Base-by-base conservation (phyloP, 2,797 vertebrate genomes). In the Falco concolor region DNA sequence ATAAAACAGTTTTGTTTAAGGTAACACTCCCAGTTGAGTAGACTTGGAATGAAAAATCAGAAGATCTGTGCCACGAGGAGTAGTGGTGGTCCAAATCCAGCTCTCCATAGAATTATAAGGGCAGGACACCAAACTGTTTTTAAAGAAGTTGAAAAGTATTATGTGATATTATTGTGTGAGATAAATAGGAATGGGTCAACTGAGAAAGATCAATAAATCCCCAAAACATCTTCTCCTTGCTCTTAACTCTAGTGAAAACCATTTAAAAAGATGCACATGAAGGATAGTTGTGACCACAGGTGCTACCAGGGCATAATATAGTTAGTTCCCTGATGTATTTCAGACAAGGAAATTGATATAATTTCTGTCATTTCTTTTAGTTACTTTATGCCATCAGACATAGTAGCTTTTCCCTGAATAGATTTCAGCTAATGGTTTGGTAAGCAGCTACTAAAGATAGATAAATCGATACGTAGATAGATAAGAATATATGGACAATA, bases 391-490 rank as follows among this genome's bases (percentile, higher is more conserved):
- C 32, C 49, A 74, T 34, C 12, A 74, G 44, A 32, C 13, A 10
- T 22, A 3, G 2, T 22, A 32, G 5, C 13, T 90, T 73, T 83
- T 23, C 15, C 19, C 40, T 50, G 13, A 90, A 47, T n/a, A 79
- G 8, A 50, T 65, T 88, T 94, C 67, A 90, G 15, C 12, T 74
- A 64, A 80, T 40, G 21, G 6, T 56, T 87, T 83, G 21, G 32
- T 84, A 87, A 87, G 59, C 63, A 59, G 5, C 12, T 74, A 77
- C 28, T 83, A 47, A 85, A 88, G 65, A 42, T 1, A 76, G 25
- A 42, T 42, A 75, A 72, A 89, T 60, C 0, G 0, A 49, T 72
- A 68, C 0, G 0, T 10, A 69, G 53, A 72, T 5, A 60, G 19
- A 18, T 38, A 60, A 49, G 52, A 73, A 84, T 68, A 75, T 27